Evolutionary conservation across 2,113 vertebrate species (phyloP), one percentile per base, ranked within the genome.

Genomic region (Hydrolagus affinis): DNA sequence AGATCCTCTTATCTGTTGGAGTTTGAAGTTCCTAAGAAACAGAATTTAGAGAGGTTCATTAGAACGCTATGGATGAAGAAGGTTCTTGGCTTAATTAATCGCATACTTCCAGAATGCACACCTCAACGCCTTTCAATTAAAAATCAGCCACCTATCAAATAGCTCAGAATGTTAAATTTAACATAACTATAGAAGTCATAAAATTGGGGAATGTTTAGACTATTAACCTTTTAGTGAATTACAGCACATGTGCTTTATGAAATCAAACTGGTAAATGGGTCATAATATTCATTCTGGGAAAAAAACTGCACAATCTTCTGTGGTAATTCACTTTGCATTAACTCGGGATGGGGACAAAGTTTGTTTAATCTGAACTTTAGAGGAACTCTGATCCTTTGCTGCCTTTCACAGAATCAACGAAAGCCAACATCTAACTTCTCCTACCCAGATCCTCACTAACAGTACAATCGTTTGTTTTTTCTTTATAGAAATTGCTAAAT

Each of bases 1-100:
- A 99, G 89, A 99, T 98, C 0, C 98, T 93, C 89, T 99, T 99
- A 90, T 99, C 98, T 0, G 98, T 99, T 0, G 98, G 98, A 0
- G 93, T 98, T 93, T 97, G 95, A 88, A 99, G 85, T 93, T 99
- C 98, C 98, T 99, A 90, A 21, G 0, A 21, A 11, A 15, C 30
- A 80, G 32, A 68, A n/a, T 17, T 71, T 30, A 80, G 19, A 59
- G 4, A 44, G 30, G 64, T 23, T 21, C 11, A 69, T 11, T 62
- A 56, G 23, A 8, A 86, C 56, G 12, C 59, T 19, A 85, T 44
- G 2, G 56, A 30, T 86, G 1, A 32, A 21, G 28, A 11, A 70
- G 44, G 6, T 44, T 6, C 44, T 44, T 1, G 44, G 44, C 44
- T 6, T 44, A 44, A 8, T 28, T 23, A 73, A 12, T 28, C 28